Base-by-base conservation (phyloP, 2,797 vertebrate species). In the Silurus lanzhouensis region DNA sequence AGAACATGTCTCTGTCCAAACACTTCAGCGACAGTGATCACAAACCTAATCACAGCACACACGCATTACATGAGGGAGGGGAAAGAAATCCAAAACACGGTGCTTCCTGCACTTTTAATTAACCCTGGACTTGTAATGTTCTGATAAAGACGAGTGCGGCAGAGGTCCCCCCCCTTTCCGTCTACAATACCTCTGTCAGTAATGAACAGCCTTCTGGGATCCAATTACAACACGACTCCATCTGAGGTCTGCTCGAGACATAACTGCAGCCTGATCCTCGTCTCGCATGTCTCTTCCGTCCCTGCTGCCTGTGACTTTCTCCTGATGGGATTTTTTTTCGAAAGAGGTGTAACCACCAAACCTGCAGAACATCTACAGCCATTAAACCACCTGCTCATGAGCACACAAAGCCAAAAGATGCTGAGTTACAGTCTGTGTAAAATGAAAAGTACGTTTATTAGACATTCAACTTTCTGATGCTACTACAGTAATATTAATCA, bases 141-240 rank as follows among this genome's bases (percentile, higher is more conserved):
- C 87, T 89, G 92, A 94, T 90, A 74, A 91, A 92, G 91, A 91
- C 83, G 90, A 92, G 91, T 92, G 92, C 90, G 90, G 91, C 15
- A 27, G 46, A 79, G 63, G 17, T 13, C 2, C n/a, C 44, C 76
- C 7, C n/a, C n/a, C 76, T 46, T 19, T 64, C 71, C 88, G 85
- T 90, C 90, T 89, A 90, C 90, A 78, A 88, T 86, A 83, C 87
- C 82, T 91, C 90, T 92, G 91, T 95, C 86, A 89, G 93, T 95
- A 96, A 95, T 94, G 94, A 96, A 95, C 92, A 92, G 93, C 93
- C 95, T 94, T 94, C 92, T 94, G 94, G 94, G 95, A 95, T 91
- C 93, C 94, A 95, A 95, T 96, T 95, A 95, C 93, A 93, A 92
- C 93, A 93, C 93, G 94, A 93, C 94, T 94, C 93, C 92, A 94